Percentiles rank a stretch among this genome's conserved stretches.
phyloP scores from a whole-genome alignment of 2,797 vertebrate species.

The Hydrolagus colliei region DNA sequence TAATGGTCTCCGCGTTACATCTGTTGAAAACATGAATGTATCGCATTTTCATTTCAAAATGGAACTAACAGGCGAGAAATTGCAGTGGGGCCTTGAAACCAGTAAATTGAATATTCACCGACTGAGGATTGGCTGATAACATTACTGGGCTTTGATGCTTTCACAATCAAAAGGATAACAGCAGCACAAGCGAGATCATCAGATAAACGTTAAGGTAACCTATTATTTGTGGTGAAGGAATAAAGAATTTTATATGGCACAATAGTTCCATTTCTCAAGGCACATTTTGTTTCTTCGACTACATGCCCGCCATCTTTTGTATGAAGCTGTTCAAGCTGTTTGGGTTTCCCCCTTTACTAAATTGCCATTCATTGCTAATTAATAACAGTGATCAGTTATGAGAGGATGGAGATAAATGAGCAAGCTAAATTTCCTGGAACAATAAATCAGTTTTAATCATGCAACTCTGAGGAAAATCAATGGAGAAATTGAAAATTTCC shows the following conservation, averaged over 20 bases:
- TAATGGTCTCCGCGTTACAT: not conserved
- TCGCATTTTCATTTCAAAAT: constrained; percentile 12
- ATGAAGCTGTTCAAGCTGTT: not conserved
- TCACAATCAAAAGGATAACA: not conserved
- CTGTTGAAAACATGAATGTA: not conserved
- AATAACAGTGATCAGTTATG: not conserved
- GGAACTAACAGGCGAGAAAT: not conserved
- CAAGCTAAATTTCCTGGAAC: not conserved
- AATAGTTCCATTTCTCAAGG: not conserved
- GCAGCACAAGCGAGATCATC: not conserved
- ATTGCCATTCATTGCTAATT: not conserved
- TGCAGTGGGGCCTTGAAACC: constrained; percentile 11
- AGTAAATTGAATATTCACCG: constrained; percentile 6
- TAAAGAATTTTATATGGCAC: not conserved
- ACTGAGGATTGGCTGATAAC: not conserved
- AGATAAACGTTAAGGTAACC: not conserved
- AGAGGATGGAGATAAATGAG: not conserved
- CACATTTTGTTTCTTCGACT: constrained; percentile 1
- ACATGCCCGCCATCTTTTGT: not conserved
- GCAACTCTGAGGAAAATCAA: not conserved
- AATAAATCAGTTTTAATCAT: not conserved
- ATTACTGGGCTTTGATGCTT: not conserved
- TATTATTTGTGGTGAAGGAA: not conserved
- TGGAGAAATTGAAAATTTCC: not conserved
- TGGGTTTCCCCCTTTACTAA: not conserved